These are phyloP conservation scores for Petrocephalus schoutedeni DNA, from an alignment of 2,797 vertebrate genomes.

Conservation along the genomic window DNA sequence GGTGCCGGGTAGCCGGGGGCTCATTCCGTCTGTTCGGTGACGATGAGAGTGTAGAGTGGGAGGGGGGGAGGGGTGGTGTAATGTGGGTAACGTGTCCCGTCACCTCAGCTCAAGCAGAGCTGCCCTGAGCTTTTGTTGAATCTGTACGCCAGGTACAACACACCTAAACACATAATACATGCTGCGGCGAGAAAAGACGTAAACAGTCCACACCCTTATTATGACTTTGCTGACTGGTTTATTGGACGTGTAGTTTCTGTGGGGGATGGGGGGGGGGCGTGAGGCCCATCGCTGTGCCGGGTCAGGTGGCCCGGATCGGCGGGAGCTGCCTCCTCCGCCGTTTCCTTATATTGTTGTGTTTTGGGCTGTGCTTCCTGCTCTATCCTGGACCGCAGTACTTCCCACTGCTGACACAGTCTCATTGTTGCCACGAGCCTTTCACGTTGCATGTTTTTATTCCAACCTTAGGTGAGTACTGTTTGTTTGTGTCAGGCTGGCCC, in stretches of 20 bases:
- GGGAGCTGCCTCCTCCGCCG: background rate
- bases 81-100: background rate
- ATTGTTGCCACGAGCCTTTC: background rate
- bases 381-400: background rate
- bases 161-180: background rate
- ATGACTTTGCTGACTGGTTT: background rate
- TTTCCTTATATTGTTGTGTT: background rate
- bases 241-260: background rate
- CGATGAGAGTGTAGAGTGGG: background rate
- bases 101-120: background rate
- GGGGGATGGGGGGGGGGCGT: background rate
- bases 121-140: background rate
- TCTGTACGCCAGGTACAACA: background rate
- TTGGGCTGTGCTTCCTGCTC: background rate
- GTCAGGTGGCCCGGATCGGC: background rate
- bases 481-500: background rate
- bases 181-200: background rate
- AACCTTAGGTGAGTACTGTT: background rate
- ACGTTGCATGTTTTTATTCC: background rate
- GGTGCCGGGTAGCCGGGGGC: background rate
- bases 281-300: background rate
- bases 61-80: background rate
- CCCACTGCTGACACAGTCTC: background rate
- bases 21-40: background rate
- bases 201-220: background rate